Evolutionary conservation across 2,888 invertebrate genomes (phyloP).

Genomic region (Drepana falcataria): DNA sequence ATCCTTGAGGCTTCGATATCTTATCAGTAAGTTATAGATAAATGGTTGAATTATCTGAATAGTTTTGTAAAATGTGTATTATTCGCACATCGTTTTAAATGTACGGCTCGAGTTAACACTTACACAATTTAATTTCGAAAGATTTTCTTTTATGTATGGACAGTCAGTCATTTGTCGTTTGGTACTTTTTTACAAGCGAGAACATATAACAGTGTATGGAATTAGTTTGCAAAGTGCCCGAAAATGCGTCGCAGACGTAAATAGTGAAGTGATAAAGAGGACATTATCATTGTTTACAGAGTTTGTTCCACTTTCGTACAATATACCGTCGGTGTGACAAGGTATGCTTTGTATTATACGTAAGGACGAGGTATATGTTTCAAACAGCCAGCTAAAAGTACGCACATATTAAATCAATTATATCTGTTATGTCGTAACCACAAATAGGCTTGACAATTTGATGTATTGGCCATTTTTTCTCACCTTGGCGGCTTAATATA

Average conservation of each 20-base stretch:
- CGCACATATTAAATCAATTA: background rate
- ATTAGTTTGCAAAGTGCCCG: slow-evolving; percentile 20
- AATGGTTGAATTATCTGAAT: slow-evolving; percentile 54
- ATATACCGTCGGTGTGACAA: slow-evolving; percentile 44
- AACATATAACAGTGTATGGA: background rate
- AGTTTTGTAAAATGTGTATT: slow-evolving; percentile 48
- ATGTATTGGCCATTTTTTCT: background rate
- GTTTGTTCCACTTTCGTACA: slow-evolving; percentile 53
- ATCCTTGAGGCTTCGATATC: slow-evolving; percentile 66
- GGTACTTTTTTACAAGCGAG: background rate
- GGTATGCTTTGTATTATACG: slow-evolving; percentile 30
- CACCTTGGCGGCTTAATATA: background rate
- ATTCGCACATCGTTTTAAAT: slow-evolving; percentile 37
- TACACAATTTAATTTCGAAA: background rate
- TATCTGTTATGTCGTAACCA: background rate
- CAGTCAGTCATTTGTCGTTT: no score
- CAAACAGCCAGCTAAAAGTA: background rate
- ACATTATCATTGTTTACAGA: slow-evolving; percentile 59
- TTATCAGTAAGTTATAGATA: slow-evolving; percentile 63
- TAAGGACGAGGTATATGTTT: background rate
- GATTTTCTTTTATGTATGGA: no score
- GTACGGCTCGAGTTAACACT: background rate
- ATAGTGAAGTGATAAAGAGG: slow-evolving; percentile 54
- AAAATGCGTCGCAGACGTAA: slow-evolving; percentile 68
- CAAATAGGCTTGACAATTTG: background rate